These are phyloP conservation scores for Eupithecia vulgata DNA, from an alignment of 2,888 invertebrate genomes.

Conservation along the genomic window DNA sequence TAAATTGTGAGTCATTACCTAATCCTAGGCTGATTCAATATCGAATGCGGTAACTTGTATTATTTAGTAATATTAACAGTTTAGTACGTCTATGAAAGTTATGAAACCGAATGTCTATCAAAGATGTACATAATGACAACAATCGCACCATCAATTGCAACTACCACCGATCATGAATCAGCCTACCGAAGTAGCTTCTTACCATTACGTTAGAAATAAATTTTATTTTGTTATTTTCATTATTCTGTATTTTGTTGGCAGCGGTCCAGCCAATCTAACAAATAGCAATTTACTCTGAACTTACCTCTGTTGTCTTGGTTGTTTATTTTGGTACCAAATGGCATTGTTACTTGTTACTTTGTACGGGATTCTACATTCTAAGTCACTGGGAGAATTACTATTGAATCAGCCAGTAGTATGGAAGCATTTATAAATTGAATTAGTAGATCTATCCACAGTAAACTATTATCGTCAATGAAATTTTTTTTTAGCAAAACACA, in stretches of 20 bases:
- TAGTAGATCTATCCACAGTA: too few species aligned
- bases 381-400: not conserved
- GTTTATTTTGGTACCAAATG: constrained; percentile 20
- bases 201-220: not conserved
- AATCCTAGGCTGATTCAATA: not conserved
- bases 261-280: constrained; percentile 34
- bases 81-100: not conserved
- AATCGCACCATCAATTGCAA: not conserved
- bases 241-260: constrained; percentile 40
- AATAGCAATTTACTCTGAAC: constrained; percentile 21
- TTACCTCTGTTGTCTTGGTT: constrained; percentile 25
- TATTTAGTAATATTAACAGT: not conserved
- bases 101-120: not conserved
- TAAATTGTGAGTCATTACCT: not conserved
- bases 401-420: not conserved
- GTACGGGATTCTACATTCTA: not conserved
- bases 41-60: not conserved
- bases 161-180: not conserved
- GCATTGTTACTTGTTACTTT: not conserved
- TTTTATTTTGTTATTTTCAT: not conserved
- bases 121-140: not conserved
- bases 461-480: too few species aligned
- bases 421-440: not conserved
- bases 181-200: not conserved
- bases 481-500: too few species aligned